Percentiles rank a stretch among this genome's conserved stretches.
These are phyloP conservation scores for Dusona sp. DNA, from an alignment of 2,888 invertebrate genomes.

Conservation along the genomic window DNA sequence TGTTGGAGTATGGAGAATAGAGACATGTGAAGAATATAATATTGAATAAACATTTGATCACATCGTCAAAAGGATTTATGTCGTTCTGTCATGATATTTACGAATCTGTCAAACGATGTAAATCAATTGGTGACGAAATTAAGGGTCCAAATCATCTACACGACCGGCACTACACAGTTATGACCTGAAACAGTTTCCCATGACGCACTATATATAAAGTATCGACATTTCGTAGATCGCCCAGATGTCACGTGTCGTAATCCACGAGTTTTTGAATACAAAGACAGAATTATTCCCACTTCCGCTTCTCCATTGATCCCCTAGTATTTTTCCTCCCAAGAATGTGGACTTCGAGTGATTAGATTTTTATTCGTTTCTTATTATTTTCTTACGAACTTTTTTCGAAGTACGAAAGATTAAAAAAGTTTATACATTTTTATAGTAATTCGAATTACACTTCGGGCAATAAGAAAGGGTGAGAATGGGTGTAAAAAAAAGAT, in stretches of 20 bases:
- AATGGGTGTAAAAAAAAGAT: background rate
- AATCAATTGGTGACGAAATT: too few relatives aligned
- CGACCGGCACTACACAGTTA: too few relatives aligned
- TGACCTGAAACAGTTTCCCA: too few relatives aligned
- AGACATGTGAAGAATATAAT: too few relatives aligned
- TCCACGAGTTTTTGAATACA: slow-evolving; percentile 15
- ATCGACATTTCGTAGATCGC: slow-evolving; percentile 65
- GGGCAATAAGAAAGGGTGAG: background rate
- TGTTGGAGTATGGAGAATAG: too few relatives aligned
- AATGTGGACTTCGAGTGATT: background rate
- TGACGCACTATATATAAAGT: background rate
- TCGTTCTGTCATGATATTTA: background rate
- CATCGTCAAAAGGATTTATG: background rate
- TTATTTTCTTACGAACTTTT: background rate
- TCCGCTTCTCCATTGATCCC: background rate
- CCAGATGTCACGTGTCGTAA: slow-evolving; percentile 23
- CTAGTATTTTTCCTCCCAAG: background rate
- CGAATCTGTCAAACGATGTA: too few relatives aligned
- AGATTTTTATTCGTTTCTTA: slow-evolving; percentile 37
- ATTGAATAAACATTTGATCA: too few relatives aligned
- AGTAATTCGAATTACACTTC: background rate
- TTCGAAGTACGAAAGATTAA: background rate
- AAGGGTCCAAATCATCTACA: too few relatives aligned
- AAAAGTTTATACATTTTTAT: background rate
- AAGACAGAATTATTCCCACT: background rate